Evolutionary conservation across 2,113 vertebrate genomes (phyloP), one percentile per base, ranked within the genome.

Genomic region (Meleagris gallopavo): DNA sequence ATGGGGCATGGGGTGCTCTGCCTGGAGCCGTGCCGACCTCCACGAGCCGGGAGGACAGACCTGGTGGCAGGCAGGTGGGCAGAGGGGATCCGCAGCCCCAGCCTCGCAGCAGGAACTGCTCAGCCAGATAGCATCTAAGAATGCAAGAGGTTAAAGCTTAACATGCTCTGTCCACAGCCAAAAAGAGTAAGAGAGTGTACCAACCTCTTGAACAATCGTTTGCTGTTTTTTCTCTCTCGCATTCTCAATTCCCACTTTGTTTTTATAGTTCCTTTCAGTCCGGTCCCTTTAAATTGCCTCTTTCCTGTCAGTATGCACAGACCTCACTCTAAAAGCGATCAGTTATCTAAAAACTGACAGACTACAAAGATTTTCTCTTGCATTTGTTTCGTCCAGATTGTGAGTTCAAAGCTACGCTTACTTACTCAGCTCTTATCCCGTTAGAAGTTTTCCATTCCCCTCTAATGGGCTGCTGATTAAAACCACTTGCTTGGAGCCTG

Each of bases 351-450:
- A 86, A 94, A 80, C 78, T 93, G 93, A 83, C 93, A 93, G 43
- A 70, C 95, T 92, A 75, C 40, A 71, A 82, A 93, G 57, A 73
- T 69, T 96, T 93, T 81, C 2, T 45, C 90, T 86, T 79, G 77
- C 16, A 20, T 97, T 93, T 76, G 88, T 88, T 96, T 90, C 95
- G 78, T 76, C 89, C 94, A 83, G 60, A 89, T 50, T 86, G 83
- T 32, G 84, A 97, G 96, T 97, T 97, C 97, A 97, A 97, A 97
- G 97, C 98, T 97, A 94, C 91, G 78, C 96, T 98, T 98, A 98
- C 98, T 98, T 97, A 98, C 98, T 98, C 55, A 3, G 83, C 97
- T 96, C 95, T 97, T 97, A 96, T 87, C 90, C 97, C 92, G 95
- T 92, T 74, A 93, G 96, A 97, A 94, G 95, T 93, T 98, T 97